Percentiles rank a stretch among this genome's conserved stretches.
Conservation (phyloP, 2,888 invertebrate genomes). For the Limnephilus auricula region DNA sequence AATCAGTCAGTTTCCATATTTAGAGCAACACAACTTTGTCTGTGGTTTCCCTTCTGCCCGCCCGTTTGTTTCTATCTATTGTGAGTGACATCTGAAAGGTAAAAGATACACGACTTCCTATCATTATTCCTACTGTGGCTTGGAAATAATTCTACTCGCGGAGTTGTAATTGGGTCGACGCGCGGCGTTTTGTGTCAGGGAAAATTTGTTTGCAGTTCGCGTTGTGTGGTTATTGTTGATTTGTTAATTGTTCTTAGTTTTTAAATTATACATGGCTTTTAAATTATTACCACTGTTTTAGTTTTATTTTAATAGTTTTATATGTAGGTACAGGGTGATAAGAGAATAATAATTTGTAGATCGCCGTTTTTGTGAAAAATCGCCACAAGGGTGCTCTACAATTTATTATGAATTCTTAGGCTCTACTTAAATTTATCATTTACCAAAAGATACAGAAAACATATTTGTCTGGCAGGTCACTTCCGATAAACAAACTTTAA, state of each 20-base stretch:
- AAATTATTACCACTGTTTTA: too few species aligned
- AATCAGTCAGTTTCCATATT: background rate
- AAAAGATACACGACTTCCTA: background rate
- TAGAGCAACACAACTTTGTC: background rate
- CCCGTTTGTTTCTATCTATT: conserved; percentile 33
- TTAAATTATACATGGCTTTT: too few species aligned
- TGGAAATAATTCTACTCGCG: background rate
- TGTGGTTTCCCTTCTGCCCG: conserved; percentile 26
- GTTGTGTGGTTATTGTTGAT: background rate
- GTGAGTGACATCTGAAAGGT: conserved; percentile 21
- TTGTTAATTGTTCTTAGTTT: background rate
- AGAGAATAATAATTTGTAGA: too few species aligned
- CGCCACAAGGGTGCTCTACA: too few species aligned
- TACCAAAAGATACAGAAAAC: too few species aligned
- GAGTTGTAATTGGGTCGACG: background rate
- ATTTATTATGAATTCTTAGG: too few species aligned
- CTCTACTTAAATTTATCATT: too few species aligned
- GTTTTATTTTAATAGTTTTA: too few species aligned
- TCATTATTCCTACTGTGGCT: background rate
- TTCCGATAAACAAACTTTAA: too few species aligned
- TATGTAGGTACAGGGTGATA: too few species aligned
- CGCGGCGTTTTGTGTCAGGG: background rate
- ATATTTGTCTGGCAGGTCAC: too few species aligned
- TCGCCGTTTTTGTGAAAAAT: too few species aligned
- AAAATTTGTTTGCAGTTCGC: background rate